phyloP scores from a whole-genome alignment of 2,113 vertebrate species.

The Peromyscus californicus region DNA sequence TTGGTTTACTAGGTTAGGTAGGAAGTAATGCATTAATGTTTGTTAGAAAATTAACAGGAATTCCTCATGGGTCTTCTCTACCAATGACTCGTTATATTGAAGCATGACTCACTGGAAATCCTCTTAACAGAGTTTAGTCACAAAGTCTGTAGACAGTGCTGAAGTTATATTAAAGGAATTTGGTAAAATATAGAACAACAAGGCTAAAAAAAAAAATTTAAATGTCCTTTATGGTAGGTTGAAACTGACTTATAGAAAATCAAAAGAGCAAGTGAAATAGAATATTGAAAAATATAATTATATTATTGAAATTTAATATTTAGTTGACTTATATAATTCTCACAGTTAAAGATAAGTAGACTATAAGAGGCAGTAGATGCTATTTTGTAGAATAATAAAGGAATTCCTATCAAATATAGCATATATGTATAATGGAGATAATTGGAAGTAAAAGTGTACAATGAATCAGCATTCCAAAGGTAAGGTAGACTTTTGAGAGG shows the following conservation, averaged over 20 bases:
- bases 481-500: neutral
- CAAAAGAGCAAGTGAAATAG: neutral
- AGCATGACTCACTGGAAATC: neutral
- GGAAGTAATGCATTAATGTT: neutral
- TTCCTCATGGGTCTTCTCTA: neutral
- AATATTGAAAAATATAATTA: neutral
- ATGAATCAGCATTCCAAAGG: neutral
- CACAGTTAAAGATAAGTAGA: neutral
- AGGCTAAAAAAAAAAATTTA: neutral
- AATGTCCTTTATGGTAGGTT: neutral
- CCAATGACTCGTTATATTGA: neutral
- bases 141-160: neutral
- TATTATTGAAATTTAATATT: slow-evolving; percentile 25
- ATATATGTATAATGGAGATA: neutral
- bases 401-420: neutral
- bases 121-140: neutral
- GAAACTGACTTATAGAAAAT: neutral
- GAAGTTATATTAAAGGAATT: neutral
- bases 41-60: slow-evolving; percentile 22
- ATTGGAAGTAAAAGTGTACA: neutral
- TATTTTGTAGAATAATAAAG: neutral
- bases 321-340: neutral
- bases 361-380: neutral
- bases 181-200: neutral
- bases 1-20: slow-evolving; percentile 8